These are phyloP conservation scores for Drosophila mauritiana DNA, from an alignment of 1,140 invertebrate species.

Conservation along the genomic window DNA sequence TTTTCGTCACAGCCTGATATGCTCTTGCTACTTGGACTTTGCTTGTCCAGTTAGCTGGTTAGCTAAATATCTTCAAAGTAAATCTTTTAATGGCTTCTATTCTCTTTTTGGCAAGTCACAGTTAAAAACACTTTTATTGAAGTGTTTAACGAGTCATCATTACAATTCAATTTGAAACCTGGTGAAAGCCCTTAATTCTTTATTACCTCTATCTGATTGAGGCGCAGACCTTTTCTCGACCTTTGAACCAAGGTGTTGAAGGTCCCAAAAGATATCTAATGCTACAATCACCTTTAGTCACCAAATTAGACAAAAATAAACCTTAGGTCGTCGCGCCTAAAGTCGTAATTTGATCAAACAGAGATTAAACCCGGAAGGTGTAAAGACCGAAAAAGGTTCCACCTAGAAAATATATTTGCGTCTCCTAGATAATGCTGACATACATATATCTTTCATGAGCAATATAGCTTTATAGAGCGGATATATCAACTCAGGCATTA, in stretches of 20 bases:
- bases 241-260: background rate
- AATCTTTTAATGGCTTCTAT: constrained; percentile 1
- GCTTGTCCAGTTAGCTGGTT: background rate
- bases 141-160: constrained; percentile 3
- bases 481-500: background rate
- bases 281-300: background rate
- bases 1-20: background rate
- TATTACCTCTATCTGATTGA: background rate
- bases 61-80: background rate
- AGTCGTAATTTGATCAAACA: background rate
- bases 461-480: background rate
- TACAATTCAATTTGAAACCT: background rate
- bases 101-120: constrained; percentile 6
- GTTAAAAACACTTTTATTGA: background rate
- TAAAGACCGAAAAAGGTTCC: background rate
- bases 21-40: constrained; percentile 15
- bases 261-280: background rate
- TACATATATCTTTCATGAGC: no score
- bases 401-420: background rate
- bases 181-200: background rate
- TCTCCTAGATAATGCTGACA: background rate
- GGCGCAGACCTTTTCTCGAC: background rate
- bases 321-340: background rate
- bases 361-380: background rate
- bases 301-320: background rate